These are phyloP conservation scores for Cistogaster globosa DNA, from an alignment of 2,888 invertebrate genomes.

Conservation along the genomic window DNA sequence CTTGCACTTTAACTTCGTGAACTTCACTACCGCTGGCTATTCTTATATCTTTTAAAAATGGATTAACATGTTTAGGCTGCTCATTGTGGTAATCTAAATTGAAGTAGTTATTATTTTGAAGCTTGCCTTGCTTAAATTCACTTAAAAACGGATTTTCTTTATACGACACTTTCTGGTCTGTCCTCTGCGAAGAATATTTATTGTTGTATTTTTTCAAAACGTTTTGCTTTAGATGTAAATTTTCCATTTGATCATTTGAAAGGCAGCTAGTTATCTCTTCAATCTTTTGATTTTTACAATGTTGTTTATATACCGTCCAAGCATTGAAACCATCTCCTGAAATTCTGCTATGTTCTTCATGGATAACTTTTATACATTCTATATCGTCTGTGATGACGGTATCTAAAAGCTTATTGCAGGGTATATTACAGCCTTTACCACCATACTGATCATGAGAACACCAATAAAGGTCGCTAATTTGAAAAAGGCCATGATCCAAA, in stretches of 20 bases:
- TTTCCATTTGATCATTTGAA: conserved; percentile 65
- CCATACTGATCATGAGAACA: conserved; percentile 84
- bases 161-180: too few relatives aligned
- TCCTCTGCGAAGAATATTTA: neutral
- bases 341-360: conserved; percentile 86
- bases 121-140: neutral
- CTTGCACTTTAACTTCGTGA: neutral
- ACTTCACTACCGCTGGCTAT: neutral
- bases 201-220: neutral
- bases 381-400: conserved; percentile 88
- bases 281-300: conserved; percentile 83
- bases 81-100: neutral
- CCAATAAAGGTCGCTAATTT: conserved; percentile 89
- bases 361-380: conserved; percentile 86
- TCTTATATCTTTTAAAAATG: conserved; percentile 56
- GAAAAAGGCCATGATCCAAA: conserved; percentile 88
- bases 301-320: conserved; percentile 87
- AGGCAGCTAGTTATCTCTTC: conserved; percentile 73
- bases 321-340: conserved; percentile 89
- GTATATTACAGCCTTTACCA: conserved; percentile 85
- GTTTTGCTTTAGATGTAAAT: conserved; percentile 66
- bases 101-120: neutral
- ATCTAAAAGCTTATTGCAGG: conserved; percentile 86
- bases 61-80: conserved; percentile 56
- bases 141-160: conserved; percentile 61